These are phyloP conservation scores for Xestia rhomboidea DNA, from an alignment of 2,888 invertebrate genomes.

Conservation along the genomic window DNA sequence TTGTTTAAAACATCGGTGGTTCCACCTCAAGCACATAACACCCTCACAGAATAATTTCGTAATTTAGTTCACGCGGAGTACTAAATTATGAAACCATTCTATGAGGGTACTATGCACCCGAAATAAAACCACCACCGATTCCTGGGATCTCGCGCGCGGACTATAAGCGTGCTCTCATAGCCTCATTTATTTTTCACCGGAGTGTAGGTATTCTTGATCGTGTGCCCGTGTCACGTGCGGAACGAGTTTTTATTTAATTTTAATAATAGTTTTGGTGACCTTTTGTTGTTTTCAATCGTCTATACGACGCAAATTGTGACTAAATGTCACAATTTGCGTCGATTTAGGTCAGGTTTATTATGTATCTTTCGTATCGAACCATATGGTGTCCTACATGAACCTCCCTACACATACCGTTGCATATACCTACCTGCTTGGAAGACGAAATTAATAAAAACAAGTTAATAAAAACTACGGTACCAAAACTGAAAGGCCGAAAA, in stretches of 20 bases:
- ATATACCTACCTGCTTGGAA: not conserved
- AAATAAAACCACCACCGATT: no score
- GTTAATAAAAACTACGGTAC: not conserved
- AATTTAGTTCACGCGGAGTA: no score
- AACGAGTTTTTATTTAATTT: conserved; percentile 4
- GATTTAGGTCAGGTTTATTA: not conserved
- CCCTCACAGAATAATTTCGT: no score
- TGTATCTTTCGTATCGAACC: not conserved
- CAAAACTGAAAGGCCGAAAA: not conserved
- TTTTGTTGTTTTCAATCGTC: conserved; percentile 13
- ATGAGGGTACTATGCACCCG: no score
- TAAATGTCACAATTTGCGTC: no score
- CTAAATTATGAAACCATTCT: no score
- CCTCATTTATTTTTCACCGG: not conserved
- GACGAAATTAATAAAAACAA: not conserved
- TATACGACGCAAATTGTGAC: conserved; percentile 8
- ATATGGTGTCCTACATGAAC: not conserved
- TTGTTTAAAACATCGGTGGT: no score
- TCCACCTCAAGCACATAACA: no score
- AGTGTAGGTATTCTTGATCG: not conserved
- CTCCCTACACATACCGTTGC: not conserved
- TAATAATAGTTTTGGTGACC: conserved; percentile 26
- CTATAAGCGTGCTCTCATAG: not conserved
- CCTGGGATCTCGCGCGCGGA: no score
- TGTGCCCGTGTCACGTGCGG: conserved; percentile 9